Evolutionary conservation across 1,140 invertebrate species (phyloP).

Genomic region (Ostrea edulis): DNA sequence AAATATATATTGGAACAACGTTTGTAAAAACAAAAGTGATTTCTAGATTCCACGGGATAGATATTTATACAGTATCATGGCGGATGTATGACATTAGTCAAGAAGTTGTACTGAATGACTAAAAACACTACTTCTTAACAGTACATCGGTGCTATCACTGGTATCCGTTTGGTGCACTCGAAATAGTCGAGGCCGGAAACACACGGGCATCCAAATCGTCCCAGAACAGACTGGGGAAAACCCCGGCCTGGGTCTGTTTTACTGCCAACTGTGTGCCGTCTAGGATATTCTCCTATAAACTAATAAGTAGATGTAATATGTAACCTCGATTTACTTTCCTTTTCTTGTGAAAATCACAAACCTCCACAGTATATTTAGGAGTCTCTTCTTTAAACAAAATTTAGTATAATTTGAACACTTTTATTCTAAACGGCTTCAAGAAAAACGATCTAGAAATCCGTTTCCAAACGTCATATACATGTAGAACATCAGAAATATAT

Average conservation of each 20-base stretch:
- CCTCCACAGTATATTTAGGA: no score
- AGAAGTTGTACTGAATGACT: conserved; percentile 1
- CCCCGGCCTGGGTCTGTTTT: not conserved
- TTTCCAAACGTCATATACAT: no score
- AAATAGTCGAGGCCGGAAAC: not conserved
- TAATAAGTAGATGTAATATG: not conserved
- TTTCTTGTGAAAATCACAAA: no score
- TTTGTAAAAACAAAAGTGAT: not conserved
- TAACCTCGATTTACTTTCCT: no score
- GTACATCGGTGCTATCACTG: not conserved
- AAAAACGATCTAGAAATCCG: no score
- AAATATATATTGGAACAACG: not conserved
- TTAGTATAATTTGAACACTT: no score
- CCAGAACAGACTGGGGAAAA: not conserved
- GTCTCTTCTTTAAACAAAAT: no score
- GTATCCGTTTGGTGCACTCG: not conserved
- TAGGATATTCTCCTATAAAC: not conserved
- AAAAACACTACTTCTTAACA: not conserved
- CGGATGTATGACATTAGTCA: not conserved
- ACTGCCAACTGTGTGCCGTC: not conserved
- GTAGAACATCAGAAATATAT: no score
- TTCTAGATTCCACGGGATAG: not conserved
- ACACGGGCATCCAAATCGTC: not conserved
- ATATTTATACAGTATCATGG: not conserved
- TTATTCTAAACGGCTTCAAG: no score